Conservation (phyloP, 2,113 vertebrate genomes). For the Ceyx melanurus region DNA sequence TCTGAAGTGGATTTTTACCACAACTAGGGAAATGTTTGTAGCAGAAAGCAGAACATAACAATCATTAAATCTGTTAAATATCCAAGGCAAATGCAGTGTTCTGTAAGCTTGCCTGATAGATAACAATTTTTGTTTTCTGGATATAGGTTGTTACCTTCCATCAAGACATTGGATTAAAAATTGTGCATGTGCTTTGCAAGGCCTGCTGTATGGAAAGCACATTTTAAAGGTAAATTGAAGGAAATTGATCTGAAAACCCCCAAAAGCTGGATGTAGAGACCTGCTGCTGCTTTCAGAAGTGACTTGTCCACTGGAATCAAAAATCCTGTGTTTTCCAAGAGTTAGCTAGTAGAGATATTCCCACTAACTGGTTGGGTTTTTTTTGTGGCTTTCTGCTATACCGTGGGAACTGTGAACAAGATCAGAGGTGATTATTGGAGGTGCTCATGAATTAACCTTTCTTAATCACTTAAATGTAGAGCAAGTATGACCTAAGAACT, state of each 20-base stretch:
- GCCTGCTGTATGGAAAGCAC: not conserved
- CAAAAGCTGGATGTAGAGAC: too few species aligned
- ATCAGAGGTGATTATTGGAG: not conserved
- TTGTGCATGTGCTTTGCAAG: accelerated
- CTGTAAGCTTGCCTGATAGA: not conserved
- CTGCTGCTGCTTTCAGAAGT: not conserved
- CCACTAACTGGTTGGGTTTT: not conserved
- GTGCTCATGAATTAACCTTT: not conserved
- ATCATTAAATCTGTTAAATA: not conserved
- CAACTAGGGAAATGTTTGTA: not conserved
- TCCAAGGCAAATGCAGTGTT: not conserved
- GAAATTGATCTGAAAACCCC: not conserved
- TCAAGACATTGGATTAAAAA: not conserved
- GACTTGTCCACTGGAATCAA: not conserved
- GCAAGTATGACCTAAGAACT: not conserved
- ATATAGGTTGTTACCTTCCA: not conserved
- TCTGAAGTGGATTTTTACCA: not conserved
- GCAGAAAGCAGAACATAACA: not conserved
- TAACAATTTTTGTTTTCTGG: not conserved
- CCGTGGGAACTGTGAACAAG: not conserved
- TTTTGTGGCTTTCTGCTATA: not conserved
- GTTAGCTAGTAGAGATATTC: not conserved
- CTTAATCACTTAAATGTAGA: not conserved
- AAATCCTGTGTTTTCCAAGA: not conserved
- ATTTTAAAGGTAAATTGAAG: not conserved